Evolutionary conservation across 2,113 vertebrate species (phyloP).

Genomic region (Cygnus buccinator): DNA sequence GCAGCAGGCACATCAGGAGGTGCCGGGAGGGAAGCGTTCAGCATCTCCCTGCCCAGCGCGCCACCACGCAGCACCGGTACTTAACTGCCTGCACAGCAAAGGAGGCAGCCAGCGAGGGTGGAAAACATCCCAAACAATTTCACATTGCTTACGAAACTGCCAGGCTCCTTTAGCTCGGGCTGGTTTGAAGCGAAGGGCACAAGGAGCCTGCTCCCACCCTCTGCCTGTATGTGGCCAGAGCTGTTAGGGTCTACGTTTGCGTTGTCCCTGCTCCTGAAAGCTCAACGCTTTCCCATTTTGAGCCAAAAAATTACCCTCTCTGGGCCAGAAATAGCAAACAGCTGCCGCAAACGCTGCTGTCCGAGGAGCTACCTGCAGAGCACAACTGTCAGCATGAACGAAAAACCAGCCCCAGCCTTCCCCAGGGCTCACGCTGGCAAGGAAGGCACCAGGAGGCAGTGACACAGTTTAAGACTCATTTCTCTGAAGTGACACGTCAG

Average conservation of each 20-base stretch:
- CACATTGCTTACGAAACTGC: background rate
- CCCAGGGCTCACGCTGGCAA: background rate
- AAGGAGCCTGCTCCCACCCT: background rate
- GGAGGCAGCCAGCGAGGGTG: accelerated
- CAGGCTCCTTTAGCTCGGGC: background rate
- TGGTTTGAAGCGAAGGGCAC: background rate
- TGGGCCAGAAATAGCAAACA: background rate
- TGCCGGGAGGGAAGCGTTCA: background rate
- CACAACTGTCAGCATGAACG: background rate
- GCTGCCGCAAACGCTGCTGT: background rate
- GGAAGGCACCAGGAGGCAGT: background rate
- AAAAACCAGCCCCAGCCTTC: background rate
- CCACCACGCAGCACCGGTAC: background rate
- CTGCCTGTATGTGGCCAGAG: background rate
- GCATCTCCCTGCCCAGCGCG: background rate
- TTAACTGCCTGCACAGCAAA: background rate
- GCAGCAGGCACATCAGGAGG: background rate
- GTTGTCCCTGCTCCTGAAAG: background rate
- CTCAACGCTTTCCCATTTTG: background rate
- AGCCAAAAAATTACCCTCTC: background rate
- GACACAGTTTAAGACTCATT: background rate
- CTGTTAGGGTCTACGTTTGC: accelerated
- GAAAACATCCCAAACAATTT: background rate
- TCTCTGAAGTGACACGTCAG: background rate
- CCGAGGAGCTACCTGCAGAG: background rate